These are phyloP conservation scores for Pseudochirops cupreus DNA, from an alignment of 2,797 vertebrate genomes.

Conservation along the genomic window DNA sequence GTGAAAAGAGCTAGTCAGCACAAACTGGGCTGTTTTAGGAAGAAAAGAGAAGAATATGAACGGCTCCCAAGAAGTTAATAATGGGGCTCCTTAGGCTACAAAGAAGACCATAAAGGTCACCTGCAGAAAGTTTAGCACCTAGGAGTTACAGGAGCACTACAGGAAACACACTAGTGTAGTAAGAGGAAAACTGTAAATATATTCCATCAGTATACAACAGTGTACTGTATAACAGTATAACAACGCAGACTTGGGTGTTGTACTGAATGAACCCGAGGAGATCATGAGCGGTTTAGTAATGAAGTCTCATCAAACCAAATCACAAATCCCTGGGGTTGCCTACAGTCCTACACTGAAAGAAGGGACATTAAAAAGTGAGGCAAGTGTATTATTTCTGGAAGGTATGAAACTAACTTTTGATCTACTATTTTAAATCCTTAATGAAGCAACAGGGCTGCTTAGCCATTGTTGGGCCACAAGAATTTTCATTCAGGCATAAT, in stretches of 20 bases:
- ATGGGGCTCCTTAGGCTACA: background rate
- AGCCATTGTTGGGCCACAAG: slow-evolving; percentile 79
- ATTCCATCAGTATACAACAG: background rate
- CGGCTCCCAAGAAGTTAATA: background rate
- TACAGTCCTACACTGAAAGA: slow-evolving; percentile 80
- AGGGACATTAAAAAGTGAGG: slow-evolving; percentile 81
- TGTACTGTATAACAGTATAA: background rate
- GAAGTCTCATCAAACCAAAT: background rate
- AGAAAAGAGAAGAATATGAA: background rate
- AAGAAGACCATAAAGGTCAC: background rate
- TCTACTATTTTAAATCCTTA: slow-evolving; percentile 82
- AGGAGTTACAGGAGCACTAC: background rate
- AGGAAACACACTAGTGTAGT: background rate
- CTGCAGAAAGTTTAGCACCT: background rate
- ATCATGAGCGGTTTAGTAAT: background rate
- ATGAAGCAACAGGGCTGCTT: slow-evolving; percentile 78
- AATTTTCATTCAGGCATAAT: slow-evolving; percentile 74
- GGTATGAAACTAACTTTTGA: slow-evolving; percentile 81
- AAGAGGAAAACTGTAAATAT: background rate
- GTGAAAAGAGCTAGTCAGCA: background rate
- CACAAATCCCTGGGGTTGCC: slow-evolving; percentile 22
- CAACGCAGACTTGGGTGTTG: background rate
- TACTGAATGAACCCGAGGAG: accelerated
- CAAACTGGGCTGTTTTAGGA: background rate
- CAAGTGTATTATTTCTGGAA: slow-evolving; percentile 83